Conservation (phyloP, 1,140 invertebrate genomes). For the Hyles euphorbiae region DNA sequence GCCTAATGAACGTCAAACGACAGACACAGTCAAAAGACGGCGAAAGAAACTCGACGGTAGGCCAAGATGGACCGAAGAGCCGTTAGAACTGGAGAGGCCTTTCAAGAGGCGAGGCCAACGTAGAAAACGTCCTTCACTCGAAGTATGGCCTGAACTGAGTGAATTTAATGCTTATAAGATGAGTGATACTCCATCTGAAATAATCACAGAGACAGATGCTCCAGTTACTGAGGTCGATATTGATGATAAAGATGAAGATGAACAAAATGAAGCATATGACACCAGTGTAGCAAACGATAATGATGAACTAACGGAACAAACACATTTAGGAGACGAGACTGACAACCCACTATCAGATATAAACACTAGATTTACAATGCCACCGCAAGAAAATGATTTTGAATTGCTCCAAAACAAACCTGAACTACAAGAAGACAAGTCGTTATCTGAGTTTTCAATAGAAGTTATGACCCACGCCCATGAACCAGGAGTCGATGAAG, state of each 20-base stretch:
- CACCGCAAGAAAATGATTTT: conserved; percentile 6
- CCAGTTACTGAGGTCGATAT: not conserved
- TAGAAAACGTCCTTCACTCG: conserved; percentile 45
- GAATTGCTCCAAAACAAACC: not conserved
- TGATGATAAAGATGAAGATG: conserved; percentile 10
- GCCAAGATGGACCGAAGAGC: conserved; percentile 38
- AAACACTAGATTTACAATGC: not conserved
- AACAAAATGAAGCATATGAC: not conserved
- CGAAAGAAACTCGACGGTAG: conserved; percentile 45
- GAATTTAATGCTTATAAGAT: conserved; percentile 32
- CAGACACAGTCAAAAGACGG: conserved; percentile 36
- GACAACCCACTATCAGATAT: not conserved
- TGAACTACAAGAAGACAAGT: conserved; percentile 29
- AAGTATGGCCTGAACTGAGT: conserved; percentile 36
- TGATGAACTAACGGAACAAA: conserved; percentile 4
- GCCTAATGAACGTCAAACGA: conserved; percentile 12
- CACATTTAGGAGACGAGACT: not conserved
- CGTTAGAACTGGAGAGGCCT: conserved; percentile 32
- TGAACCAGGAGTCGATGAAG: conserved; percentile 3
- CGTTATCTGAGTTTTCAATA: conserved; percentile 49
- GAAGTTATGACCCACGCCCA: conserved; percentile 22
- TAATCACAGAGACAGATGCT: conserved; percentile 8
- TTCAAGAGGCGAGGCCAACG: conserved; percentile 55
- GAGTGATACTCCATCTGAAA: conserved; percentile 11
- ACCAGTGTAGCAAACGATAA: not conserved